These are phyloP conservation scores for Peucedramus taeniatus DNA, from an alignment of 2,113 vertebrate genomes.

Conservation along the genomic window DNA sequence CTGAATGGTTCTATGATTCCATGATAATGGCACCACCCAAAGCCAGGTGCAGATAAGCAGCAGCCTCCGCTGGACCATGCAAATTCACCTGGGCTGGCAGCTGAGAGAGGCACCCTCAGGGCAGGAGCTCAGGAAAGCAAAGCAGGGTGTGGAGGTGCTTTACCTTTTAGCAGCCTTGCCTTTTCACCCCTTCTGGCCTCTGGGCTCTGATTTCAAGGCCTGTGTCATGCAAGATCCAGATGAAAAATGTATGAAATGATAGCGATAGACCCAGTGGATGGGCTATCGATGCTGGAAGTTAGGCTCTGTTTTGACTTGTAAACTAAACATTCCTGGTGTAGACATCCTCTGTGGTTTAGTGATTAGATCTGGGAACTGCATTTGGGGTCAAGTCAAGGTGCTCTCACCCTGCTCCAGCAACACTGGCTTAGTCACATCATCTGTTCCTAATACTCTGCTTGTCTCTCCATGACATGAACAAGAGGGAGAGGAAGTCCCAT, in stretches of 20 bases:
- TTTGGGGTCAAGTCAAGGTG: background rate
- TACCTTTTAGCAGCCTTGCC: background rate
- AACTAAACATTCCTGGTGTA: background rate
- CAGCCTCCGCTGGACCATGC: background rate
- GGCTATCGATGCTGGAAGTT: background rate
- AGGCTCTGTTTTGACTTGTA: constrained; percentile 35
- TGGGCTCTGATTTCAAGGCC: background rate
- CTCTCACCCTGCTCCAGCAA: background rate
- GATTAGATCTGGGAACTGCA: constrained; percentile 9
- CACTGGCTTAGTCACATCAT: background rate
- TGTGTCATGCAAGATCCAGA: background rate
- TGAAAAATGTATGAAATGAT: constrained; percentile 5
- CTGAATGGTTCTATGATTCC: background rate
- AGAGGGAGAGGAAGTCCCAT: background rate
- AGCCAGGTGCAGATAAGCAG: background rate
- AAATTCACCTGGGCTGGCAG: background rate
- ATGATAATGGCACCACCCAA: background rate
- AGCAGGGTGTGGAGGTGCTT: background rate
- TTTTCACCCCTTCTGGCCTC: background rate
- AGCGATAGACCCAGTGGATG: background rate
- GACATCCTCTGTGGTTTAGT: constrained; percentile 40
- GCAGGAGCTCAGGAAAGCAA: background rate
- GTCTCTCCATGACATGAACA: background rate
- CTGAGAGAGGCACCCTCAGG: background rate
- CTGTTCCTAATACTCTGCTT: background rate